A percentile compares a stretch with the other conserved stretches of the same genome.
Evolutionary conservation across 1,140 invertebrate species (phyloP).

Genomic region (Drosophila watanabei): DNA sequence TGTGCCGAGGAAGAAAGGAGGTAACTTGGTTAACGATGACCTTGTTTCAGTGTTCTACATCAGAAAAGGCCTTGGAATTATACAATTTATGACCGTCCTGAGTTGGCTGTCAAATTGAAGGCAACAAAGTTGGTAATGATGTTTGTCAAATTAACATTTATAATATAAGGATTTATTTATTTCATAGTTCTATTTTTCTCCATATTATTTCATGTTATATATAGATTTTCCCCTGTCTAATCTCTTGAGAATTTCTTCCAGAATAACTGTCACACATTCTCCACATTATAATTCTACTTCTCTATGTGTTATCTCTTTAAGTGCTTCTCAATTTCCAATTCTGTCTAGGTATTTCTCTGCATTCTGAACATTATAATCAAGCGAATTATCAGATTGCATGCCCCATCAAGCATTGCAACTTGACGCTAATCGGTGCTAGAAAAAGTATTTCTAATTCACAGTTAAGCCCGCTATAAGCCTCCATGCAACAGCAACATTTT

Average conservation of each 20-base stretch:
- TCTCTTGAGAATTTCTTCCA: background rate
- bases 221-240: background rate
- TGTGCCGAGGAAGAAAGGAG: conserved; percentile 3
- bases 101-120: background rate
- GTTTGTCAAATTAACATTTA: background rate
- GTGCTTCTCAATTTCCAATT: conserved; percentile 33
- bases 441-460: conserved; percentile 41
- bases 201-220: background rate
- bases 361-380: conserved; percentile 23
- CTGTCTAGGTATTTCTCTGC: conserved; percentile 18
- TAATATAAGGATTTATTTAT: background rate
- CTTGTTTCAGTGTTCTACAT: conserved; percentile 11
- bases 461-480: conserved; percentile 16
- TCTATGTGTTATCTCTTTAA: conserved; percentile 9
- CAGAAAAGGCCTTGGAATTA: background rate
- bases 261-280: conserved; percentile 12
- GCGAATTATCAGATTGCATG: conserved; percentile 39
- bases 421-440: conserved; percentile 1
- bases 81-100: background rate
- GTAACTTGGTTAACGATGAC: conserved; percentile 8
- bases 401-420: conserved; percentile 22
- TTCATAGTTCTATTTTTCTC: too few relatives aligned
- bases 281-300: background rate
- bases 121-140: background rate
- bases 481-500: background rate